Conservation (phyloP, 2,113 vertebrate genomes). For the Anas platyrhynchos region DNA sequence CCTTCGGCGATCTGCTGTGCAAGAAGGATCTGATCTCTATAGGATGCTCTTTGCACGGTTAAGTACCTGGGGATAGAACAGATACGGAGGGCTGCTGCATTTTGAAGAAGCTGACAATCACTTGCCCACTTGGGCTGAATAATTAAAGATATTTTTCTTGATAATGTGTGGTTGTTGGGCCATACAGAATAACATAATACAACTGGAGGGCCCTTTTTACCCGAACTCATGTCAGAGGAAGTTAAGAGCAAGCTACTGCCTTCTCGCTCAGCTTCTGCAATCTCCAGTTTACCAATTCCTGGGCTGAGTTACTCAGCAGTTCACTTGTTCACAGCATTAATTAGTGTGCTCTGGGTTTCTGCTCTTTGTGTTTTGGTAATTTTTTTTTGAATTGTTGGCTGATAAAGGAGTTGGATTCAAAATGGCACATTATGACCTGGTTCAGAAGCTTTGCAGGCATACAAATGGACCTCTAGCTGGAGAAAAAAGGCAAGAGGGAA, state of each 20-base stretch:
- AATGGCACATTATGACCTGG: neutral
- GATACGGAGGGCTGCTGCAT: neutral
- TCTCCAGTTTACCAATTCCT: neutral
- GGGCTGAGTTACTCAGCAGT: neutral
- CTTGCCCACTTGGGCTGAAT: neutral
- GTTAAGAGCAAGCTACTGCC: neutral
- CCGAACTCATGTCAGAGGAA: neutral
- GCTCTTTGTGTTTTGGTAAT: neutral
- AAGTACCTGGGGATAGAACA: neutral
- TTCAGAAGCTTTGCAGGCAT: neutral
- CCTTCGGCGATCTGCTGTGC: neutral
- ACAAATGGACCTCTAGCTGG: neutral
- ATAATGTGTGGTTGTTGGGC: neutral
- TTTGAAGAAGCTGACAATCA: neutral
- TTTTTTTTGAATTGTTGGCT: neutral
- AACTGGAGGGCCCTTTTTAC: neutral
- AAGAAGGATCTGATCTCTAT: neutral
- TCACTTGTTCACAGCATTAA: neutral
- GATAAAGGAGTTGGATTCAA: neutral
- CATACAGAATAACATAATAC: neutral
- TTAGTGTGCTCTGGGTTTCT: neutral
- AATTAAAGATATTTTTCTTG: neutral
- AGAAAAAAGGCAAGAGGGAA: neutral
- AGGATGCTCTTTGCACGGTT: neutral
- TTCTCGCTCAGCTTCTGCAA: neutral